Conservation (phyloP, 1,140 invertebrate species). For the Brachionus rubens region DNA sequence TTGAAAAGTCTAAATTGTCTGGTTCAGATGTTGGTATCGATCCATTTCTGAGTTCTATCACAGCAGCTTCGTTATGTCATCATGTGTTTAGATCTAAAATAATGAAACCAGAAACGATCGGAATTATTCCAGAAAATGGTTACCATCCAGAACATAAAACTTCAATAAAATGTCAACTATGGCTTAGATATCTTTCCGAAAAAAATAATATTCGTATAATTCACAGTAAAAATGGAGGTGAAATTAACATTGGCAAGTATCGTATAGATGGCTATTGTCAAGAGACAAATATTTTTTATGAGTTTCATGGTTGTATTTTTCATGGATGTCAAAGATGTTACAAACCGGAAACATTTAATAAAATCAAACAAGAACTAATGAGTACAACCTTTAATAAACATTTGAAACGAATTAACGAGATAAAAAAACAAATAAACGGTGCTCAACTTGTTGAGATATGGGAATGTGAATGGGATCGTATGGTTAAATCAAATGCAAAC, state of each 20-base stretch:
- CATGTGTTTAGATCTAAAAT: not conserved
- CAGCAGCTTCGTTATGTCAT: slow-evolving; percentile 1
- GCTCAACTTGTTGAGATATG: slow-evolving; percentile 48
- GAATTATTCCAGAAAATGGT: slow-evolving; percentile 19
- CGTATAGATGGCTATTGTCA: slow-evolving; percentile 4
- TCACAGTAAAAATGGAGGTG: not conserved
- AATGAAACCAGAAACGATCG: slow-evolving; percentile 36
- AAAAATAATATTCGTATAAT: not conserved
- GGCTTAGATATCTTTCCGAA: slow-evolving; percentile 42
- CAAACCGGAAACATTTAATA: slow-evolving; percentile 28
- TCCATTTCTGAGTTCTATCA: too few relatives aligned
- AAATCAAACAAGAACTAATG: slow-evolving; percentile 46
- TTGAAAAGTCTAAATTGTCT: too few relatives aligned
- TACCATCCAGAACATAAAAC: slow-evolving; percentile 10
- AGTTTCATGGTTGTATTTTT: slow-evolving; percentile 50
- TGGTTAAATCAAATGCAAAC: slow-evolving; percentile 41
- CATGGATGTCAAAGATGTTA: slow-evolving; percentile 50
- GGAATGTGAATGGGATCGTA: slow-evolving; percentile 49
- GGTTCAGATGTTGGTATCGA: too few relatives aligned
- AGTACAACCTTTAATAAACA: slow-evolving; percentile 47
- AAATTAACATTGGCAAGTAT: not conserved
- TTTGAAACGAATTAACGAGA: slow-evolving; percentile 29
- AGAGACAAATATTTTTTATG: slow-evolving; percentile 31
- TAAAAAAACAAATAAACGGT: slow-evolving; percentile 27
- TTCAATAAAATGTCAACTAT: not conserved